Conservation (phyloP, 2,113 vertebrate genomes). For the Numida meleagris region DNA sequence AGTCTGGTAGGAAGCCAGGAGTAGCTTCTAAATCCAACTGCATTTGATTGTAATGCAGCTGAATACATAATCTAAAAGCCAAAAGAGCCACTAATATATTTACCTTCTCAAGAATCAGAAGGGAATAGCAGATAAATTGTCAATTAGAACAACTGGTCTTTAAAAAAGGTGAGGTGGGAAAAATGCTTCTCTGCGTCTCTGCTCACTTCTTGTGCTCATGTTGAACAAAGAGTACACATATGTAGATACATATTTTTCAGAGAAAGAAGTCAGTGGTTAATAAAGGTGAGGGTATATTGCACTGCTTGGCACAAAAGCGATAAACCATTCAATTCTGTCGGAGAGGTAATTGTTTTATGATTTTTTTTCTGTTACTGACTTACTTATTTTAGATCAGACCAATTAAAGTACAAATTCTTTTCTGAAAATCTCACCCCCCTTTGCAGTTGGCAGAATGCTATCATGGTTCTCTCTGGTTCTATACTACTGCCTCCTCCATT, state of each 20-base stretch:
- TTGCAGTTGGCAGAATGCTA: background rate
- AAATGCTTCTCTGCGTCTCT: background rate
- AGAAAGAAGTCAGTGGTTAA: background rate
- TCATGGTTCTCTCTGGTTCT: background rate
- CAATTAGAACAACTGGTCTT: background rate
- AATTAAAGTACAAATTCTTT: background rate
- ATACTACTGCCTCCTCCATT: background rate
- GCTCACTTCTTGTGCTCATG: background rate
- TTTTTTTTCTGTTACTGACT: background rate
- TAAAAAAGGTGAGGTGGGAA: background rate
- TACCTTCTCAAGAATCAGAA: background rate
- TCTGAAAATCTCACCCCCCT: background rate
- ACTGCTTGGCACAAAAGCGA: background rate
- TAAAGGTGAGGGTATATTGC: conserved; percentile 13
- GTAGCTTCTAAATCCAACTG: background rate
- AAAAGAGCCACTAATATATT: background rate
- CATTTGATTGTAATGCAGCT: background rate
- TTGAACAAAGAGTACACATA: background rate
- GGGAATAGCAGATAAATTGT: background rate
- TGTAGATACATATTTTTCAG: background rate
- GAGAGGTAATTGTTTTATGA: background rate
- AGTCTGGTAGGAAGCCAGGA: background rate
- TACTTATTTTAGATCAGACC: background rate
- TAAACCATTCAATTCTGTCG: background rate
- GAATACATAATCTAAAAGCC: background rate